A percentile compares a stretch with the other conserved stretches of the same genome.
Conservation (phyloP, 2,888 invertebrate species). For the Nysson spinosus region DNA sequence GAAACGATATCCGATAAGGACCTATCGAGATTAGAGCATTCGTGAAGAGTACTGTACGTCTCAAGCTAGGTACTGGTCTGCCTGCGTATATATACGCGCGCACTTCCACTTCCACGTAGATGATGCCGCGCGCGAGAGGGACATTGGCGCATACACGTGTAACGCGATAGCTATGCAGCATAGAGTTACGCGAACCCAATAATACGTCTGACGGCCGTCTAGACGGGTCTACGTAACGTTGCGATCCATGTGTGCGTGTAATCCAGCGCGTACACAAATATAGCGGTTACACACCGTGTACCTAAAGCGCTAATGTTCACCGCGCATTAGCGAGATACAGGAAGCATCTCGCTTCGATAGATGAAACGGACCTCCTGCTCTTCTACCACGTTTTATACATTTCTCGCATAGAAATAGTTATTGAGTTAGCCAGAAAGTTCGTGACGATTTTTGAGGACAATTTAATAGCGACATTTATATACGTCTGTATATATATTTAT, state of each 20-base stretch:
- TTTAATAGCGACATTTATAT: too few relatives aligned
- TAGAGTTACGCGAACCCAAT: constrained; percentile 72
- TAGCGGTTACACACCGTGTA: constrained; percentile 14
- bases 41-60: too few relatives aligned
- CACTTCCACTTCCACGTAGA: not conserved
- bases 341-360: not conserved
- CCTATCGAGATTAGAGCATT: too few relatives aligned
- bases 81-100: constrained; percentile 3
- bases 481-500: too few relatives aligned
- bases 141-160: constrained; percentile 39
- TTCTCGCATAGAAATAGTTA: too few relatives aligned
- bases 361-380: not conserved
- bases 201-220: constrained; percentile 75
- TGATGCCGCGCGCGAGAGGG: constrained; percentile 11
- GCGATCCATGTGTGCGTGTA: constrained; percentile 47
- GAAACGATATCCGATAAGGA: too few relatives aligned
- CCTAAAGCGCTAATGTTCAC: constrained; percentile 31
- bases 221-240: constrained; percentile 65
- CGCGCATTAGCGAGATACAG: constrained; percentile 15
- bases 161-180: constrained; percentile 64
- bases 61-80: too few relatives aligned
- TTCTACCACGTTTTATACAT: not conserved
- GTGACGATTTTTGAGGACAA: too few relatives aligned
- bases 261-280: constrained; percentile 42
- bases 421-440: too few relatives aligned